Conservation (phyloP, 2,888 invertebrate genomes). For the Platycheirus albimanus region DNA sequence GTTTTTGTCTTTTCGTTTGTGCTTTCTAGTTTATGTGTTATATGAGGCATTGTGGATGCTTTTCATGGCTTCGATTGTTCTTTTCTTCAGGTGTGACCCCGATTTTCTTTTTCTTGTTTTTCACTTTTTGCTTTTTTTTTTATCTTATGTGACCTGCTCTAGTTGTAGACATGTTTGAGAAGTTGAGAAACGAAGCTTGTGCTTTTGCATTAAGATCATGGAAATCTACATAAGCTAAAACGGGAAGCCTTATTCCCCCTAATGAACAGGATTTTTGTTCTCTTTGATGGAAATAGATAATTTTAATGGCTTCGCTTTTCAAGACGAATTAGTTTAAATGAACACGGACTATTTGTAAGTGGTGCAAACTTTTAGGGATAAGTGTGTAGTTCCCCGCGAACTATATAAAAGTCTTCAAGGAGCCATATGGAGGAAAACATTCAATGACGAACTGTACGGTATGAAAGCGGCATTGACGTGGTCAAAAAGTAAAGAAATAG, state of each 20-base stretch:
- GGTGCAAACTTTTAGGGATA: no score
- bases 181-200: conserved; percentile 18
- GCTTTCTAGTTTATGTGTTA: no score
- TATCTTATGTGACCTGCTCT: conserved; percentile 57
- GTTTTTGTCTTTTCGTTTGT: conserved; percentile 11
- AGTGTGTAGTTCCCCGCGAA: no score
- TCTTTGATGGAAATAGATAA: background rate
- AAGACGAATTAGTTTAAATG: no score
- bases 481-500: no score
- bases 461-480: no score
- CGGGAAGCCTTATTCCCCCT: background rate
- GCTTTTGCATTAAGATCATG: conserved; percentile 10
- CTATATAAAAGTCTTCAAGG: no score
- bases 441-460: no score
- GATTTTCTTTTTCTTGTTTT: conserved; percentile 31
- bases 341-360: no score
- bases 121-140: conserved; percentile 8
- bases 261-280: conserved; percentile 9
- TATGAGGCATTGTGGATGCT: conserved; percentile 54
- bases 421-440: no score
- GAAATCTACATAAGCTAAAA: background rate
- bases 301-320: background rate
- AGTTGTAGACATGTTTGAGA: conserved; percentile 29
- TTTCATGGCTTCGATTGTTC: conserved; percentile 65
- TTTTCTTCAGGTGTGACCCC: conserved; percentile 63